These are phyloP conservation scores for Ictidomys tridecemlineatus DNA, from an alignment of 2,113 vertebrate species.

Conservation along the genomic window DNA sequence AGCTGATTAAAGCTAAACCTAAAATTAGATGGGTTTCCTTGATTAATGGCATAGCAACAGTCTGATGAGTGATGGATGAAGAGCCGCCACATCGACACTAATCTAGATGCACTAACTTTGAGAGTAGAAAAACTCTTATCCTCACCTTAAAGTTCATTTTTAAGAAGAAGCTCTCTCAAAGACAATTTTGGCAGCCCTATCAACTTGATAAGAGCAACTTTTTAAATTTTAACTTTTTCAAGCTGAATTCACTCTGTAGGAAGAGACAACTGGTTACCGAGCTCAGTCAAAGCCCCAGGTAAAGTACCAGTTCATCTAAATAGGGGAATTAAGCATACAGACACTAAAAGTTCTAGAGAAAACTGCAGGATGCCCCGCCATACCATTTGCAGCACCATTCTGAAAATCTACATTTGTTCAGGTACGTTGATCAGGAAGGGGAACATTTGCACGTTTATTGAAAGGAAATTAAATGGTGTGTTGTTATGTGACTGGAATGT, in stretches of 20 bases:
- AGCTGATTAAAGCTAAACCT: constrained; percentile 66
- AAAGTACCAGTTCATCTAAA: constrained; percentile 53
- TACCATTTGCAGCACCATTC: not conserved
- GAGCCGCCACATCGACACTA: not conserved
- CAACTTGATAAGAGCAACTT: constrained; percentile 38
- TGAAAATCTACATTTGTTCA: constrained; percentile 59
- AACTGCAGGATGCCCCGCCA: constrained; percentile 3
- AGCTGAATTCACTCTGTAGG: constrained; percentile 36
- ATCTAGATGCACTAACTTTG: not conserved
- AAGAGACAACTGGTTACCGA: not conserved
- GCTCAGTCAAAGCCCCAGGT: constrained; percentile 49
- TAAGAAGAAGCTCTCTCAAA: not conserved
- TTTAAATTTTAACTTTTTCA: constrained; percentile 68
- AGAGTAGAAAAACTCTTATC: not conserved
- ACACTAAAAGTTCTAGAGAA: constrained; percentile 12
- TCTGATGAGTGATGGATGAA: not conserved
- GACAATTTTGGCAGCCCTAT: not conserved
- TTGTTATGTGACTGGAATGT: constrained; percentile 63
- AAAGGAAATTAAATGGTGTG: constrained; percentile 63
- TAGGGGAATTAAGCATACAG: not conserved
- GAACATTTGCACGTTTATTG: constrained; percentile 75
- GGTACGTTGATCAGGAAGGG: constrained; percentile 65
- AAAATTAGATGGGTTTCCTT: constrained; percentile 53
- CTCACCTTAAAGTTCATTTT: constrained; percentile 22
- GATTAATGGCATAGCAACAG: constrained; percentile 29